Percentiles rank a stretch among this genome's conserved stretches.
Conservation (phyloP, 2,797 vertebrate species). For the Myotis pilosus region DNA sequence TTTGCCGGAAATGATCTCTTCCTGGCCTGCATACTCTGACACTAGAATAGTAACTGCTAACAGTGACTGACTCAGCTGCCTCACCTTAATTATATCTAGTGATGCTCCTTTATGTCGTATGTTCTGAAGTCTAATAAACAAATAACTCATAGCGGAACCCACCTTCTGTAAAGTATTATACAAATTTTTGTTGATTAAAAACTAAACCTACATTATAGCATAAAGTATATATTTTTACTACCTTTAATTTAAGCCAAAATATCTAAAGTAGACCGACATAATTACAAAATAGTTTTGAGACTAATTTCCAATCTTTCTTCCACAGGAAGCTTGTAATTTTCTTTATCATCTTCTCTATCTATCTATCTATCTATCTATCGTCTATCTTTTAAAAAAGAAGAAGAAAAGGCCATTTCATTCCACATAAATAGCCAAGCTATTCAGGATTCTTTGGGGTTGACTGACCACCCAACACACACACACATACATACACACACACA, state of each 20-base stretch:
- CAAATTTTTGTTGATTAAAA: not conserved
- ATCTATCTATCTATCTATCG: too few species aligned
- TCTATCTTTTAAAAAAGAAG: not conserved
- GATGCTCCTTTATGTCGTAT: not conserved
- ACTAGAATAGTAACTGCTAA: not conserved
- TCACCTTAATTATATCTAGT: not conserved
- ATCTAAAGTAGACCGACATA: not conserved
- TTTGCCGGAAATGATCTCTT: not conserved
- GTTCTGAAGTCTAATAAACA: not conserved
- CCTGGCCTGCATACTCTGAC: not conserved
- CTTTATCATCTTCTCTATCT: not conserved
- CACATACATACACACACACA: not conserved
- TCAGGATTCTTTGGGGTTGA: not conserved
- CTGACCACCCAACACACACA: not conserved
- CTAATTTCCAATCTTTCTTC: not conserved
- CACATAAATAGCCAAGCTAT: not conserved
- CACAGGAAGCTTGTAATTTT: not conserved
- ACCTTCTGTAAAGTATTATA: not conserved
- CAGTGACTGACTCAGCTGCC: not conserved
- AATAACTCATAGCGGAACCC: not conserved
- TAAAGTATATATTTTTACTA: slow-evolving; percentile 4
- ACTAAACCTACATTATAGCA: not conserved
- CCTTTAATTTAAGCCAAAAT: slow-evolving; percentile 1
- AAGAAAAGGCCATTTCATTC: not conserved
- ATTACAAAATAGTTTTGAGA: slow-evolving; percentile 22